These are phyloP conservation scores for Anguilla obscura DNA, from an alignment of 2,797 vertebrate species.

Conservation along the genomic window DNA sequence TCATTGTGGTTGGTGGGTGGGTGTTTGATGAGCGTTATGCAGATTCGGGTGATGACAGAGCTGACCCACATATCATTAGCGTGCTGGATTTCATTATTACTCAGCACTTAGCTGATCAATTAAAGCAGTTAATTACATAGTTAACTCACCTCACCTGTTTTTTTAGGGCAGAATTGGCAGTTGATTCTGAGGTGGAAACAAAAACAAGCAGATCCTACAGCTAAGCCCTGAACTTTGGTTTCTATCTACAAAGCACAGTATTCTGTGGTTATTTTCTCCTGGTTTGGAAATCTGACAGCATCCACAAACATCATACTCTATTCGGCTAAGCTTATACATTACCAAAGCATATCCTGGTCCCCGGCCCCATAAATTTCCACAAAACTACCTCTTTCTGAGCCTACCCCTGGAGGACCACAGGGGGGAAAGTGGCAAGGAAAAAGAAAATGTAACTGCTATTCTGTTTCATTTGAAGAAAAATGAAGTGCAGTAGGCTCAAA, in stretches of 20 bases:
- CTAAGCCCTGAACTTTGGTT: background rate
- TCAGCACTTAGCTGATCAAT: too few relatives aligned
- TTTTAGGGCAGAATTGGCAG: too few relatives aligned
- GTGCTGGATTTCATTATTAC: too few relatives aligned
- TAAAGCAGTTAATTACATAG: too few relatives aligned
- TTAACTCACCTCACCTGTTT: too few relatives aligned
- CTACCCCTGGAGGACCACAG: background rate
- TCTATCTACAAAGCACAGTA: background rate
- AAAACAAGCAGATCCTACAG: background rate
- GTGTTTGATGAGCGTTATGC: too few relatives aligned
- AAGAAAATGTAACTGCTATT: background rate
- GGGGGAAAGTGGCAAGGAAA: background rate
- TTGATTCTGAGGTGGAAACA: background rate
- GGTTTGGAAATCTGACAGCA: background rate
- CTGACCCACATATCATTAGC: too few relatives aligned
- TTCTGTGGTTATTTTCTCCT: background rate
- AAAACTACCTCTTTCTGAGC: background rate
- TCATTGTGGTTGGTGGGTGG: too few relatives aligned
- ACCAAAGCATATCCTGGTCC: background rate
- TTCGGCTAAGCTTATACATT: background rate
- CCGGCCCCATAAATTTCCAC: background rate
- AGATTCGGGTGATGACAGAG: too few relatives aligned
- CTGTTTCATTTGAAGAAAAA: conserved; percentile 4
- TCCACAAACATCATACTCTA: background rate
- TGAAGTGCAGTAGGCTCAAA: background rate